A percentile compares a stretch with the other conserved stretches of the same genome.
phyloP scores from a whole-genome alignment of 2,888 invertebrate species.

The Meganola albula region DNA sequence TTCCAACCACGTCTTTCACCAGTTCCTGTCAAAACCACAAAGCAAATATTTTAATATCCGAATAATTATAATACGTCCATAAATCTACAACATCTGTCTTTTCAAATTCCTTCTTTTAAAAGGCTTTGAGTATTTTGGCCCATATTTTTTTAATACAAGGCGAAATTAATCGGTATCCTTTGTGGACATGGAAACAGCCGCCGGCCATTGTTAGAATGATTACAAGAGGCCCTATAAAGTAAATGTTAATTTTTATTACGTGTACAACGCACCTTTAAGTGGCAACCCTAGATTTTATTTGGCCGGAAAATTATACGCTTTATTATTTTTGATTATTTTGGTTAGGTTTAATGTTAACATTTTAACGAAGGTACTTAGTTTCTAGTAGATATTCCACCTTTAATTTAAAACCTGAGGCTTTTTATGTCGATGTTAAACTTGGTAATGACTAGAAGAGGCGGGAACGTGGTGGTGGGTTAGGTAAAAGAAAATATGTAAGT shows the following conservation, averaged over 20 bases:
- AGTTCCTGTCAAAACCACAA: conserved; percentile 33
- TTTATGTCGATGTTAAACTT: too few species aligned
- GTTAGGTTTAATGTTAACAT: background rate
- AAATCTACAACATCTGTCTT: conserved; percentile 44
- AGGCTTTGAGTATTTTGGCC: conserved; percentile 38
- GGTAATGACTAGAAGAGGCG: too few species aligned
- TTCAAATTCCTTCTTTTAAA: conserved; percentile 43
- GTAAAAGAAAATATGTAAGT: too few species aligned
- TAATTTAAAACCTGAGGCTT: too few species aligned
- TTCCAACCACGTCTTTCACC: conserved; percentile 25
- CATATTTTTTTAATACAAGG: conserved; percentile 58
- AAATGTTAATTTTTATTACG: conserved; percentile 72
- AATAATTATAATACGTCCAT: conserved; percentile 34
- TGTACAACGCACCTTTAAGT: conserved; percentile 54
- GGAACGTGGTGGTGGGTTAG: too few species aligned
- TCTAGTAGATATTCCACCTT: too few species aligned
- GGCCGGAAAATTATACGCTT: conserved; percentile 28
- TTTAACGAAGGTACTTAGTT: too few species aligned
- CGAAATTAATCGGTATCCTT: conserved; percentile 68
- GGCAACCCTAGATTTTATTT: conserved; percentile 30
- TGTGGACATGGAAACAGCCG: conserved; percentile 68
- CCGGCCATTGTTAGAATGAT: conserved; percentile 68
- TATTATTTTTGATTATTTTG: conserved; percentile 11
- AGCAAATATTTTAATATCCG: conserved; percentile 34
- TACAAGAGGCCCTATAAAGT: conserved; percentile 65